Evolutionary conservation across 1,140 invertebrate species (phyloP).

Genomic region (Maconellicoccus hirsutus): DNA sequence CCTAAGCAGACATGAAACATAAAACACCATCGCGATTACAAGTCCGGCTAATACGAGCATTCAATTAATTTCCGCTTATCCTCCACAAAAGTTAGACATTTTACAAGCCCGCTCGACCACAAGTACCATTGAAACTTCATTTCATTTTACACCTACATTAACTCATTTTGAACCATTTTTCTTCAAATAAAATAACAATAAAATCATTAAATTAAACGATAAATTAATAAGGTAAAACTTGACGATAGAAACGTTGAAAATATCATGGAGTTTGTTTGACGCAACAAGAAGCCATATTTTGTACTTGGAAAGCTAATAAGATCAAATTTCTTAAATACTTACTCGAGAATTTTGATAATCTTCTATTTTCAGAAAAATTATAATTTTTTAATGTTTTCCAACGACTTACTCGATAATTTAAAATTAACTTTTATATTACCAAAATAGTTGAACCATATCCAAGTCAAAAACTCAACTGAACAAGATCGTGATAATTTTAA

Average conservation of each 20-base stretch:
- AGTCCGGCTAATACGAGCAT: too few relatives aligned
- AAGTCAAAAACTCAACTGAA: not conserved
- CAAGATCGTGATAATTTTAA: not conserved
- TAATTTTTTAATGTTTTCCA: too few relatives aligned
- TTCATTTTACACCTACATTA: too few relatives aligned
- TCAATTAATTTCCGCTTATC: too few relatives aligned
- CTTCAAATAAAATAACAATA: not conserved
- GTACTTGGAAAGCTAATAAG: not conserved
- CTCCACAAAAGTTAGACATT: too few relatives aligned
- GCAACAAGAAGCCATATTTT: not conserved
- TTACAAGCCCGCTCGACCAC: too few relatives aligned
- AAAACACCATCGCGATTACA: too few relatives aligned
- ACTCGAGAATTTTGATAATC: not conserved
- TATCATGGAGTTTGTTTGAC: not conserved
- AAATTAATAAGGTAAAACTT: not conserved
- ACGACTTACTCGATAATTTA: too few relatives aligned
- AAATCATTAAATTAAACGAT: not conserved
- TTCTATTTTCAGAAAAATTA: not conserved
- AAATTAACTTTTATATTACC: too few relatives aligned
- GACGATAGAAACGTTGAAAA: not conserved
- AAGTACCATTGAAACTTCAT: too few relatives aligned
- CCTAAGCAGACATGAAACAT: not conserved
- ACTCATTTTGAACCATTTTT: not conserved
- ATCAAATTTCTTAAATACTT: not conserved
- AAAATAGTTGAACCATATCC: not conserved